Evolutionary conservation across 1,140 invertebrate species (phyloP).

Genomic region (Agraylea sexmaculata): DNA sequence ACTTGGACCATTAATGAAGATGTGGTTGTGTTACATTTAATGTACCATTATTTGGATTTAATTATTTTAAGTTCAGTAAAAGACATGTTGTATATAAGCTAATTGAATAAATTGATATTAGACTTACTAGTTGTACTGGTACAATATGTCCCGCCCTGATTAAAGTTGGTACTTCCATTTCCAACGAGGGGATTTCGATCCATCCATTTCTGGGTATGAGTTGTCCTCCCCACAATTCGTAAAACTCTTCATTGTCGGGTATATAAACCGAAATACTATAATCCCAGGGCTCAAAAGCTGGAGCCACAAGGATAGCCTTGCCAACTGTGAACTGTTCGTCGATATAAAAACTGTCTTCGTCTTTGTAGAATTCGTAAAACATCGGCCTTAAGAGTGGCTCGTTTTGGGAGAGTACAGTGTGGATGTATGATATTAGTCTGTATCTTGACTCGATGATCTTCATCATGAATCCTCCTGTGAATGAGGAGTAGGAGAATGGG

Average conservation of each 20-base stretch:
- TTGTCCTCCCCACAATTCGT: conserved; percentile 29
- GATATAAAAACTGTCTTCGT: conserved; percentile 22
- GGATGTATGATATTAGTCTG: conserved; percentile 24
- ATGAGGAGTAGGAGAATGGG: conserved; percentile 21
- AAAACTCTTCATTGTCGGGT: conserved; percentile 23
- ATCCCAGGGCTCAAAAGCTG: conserved; percentile 20
- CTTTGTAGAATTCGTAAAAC: conserved; percentile 28
- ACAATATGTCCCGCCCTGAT: conserved; percentile 26
- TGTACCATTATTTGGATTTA: too few species aligned
- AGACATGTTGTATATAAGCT: too few species aligned
- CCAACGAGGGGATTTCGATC: conserved; percentile 22
- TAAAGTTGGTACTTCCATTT: conserved; percentile 26
- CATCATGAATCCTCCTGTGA: conserved; percentile 13
- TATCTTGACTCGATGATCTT: conserved; percentile 20
- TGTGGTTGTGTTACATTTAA: too few species aligned
- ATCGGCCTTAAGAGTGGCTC: conserved; percentile 27
- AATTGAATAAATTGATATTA: neutral
- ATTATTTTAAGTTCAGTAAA: too few species aligned
- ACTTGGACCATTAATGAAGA: conserved; percentile 17
- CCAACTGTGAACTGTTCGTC: conserved; percentile 29
- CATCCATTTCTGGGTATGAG: conserved; percentile 16
- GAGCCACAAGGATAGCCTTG: conserved; percentile 25
- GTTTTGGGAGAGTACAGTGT: conserved; percentile 21
- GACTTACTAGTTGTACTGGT: conserved; percentile 21
- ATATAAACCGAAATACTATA: conserved; percentile 24